Evolutionary conservation across 2,797 vertebrate species (phyloP), one percentile per base, ranked within the genome.

Genomic region (Cercopithecus mitis): DNA sequence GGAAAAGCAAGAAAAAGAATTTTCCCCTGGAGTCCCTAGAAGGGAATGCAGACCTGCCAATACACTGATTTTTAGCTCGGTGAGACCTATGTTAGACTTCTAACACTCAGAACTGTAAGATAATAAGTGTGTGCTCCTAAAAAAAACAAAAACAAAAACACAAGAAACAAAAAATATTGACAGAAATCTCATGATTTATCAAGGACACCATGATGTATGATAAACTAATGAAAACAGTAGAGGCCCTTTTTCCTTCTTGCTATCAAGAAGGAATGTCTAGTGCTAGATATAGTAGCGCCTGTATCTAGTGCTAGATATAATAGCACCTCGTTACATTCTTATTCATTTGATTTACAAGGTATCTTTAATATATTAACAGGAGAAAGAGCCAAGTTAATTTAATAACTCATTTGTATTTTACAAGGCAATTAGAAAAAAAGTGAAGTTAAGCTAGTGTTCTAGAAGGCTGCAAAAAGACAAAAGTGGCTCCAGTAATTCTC

Each of bases 391-490:
- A 72, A 83, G 33, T 33, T 36, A 94, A 88, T 47, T 86, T 85
- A 93, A 80, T 94, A 94, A 95, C 39, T 82, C 36, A 91, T 84
- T 90, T 96, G 84, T 77, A 90, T 79, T 93, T 96, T 91, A 91
- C 4, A 96, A 97, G 11, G 24, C 36, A 95, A 95, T 88, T 47
- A 88, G 17, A 47, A 92, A 83, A 81, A 91, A 93, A 36, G 12
- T n/a, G 12, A 82, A 97, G 93, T 75, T 47, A 92, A 64, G 4
- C 8, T 94, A 84, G 15, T 12, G 24, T 45, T 92, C 30, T 61
- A 93, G 58, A 89, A 77, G 39, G 10, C 47, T 97, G 2, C 5
- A 87, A 83, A 88, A 87, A 55, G 33, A 77, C 39, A 47, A 90
- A 33, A 88, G n/a, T 24, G 11, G 3, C 1, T 0, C 12, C 19